Base-by-base conservation (phyloP, 2,888 invertebrate genomes). In the Scaptomyza tumidula region DNA sequence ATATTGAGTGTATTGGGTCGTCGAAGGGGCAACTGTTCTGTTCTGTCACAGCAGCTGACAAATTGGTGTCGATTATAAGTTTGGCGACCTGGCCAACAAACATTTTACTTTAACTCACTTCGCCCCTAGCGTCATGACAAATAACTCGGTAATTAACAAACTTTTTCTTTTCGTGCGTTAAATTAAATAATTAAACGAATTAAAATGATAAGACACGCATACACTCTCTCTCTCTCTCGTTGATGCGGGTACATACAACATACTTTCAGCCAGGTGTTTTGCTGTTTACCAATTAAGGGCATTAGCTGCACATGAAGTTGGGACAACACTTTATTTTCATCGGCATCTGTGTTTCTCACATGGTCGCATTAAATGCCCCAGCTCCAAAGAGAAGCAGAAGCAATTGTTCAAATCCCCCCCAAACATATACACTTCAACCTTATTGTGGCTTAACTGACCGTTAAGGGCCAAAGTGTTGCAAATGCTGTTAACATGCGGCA, bases 401-500 rank as follows among this genome's bases (percentile, higher is more conserved):
- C 19, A 24, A 24, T 4, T 24, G 24, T n/a, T n/a, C n/a, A n/a
- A n/a, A n/a, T n/a, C n/a, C n/a, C n/a, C n/a, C 24, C 3, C 24
- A 24, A 24, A 3, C 5, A 24, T 3, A 24, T 13, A 27, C 11
- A 35, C 19, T 6, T 10, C 31, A n/a, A 7, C 4, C 19, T 14
- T 11, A 19, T 19, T 39, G 46, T 16, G 37, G 45, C 53, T 71
- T 67, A 64, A 29, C 63, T 75, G 64, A 59, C 57, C 62, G 68
- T 67, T 66, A 85, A 86, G 67, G 68, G 78, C 46, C 66, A 72
- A 75, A 80, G 86, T 78, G 81, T 72, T 65, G 75, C 57, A 62
- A 58, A 71, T 75, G 84, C 57, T 71, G 73, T 76, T 78, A 78
- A 78, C 85, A 85, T 69, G 75, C 48, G 16, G 72, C 84, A 80